A percentile compares a stretch with the other conserved stretches of the same genome.
phyloP scores from a whole-genome alignment of 2,113 vertebrate genomes.

The Callipepla squamata region DNA sequence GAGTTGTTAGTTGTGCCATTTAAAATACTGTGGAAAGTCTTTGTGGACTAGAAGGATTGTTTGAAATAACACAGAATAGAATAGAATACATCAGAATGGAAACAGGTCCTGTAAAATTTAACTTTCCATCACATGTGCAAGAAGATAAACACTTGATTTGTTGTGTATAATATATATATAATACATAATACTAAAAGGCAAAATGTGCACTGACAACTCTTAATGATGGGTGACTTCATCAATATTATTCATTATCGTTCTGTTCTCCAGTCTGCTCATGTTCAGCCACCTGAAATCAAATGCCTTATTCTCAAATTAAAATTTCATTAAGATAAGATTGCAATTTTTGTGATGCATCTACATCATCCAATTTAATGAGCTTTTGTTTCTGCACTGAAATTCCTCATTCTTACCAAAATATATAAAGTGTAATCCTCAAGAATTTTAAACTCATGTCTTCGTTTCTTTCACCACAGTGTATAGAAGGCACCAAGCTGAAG shows the following conservation, averaged over 20 bases:
- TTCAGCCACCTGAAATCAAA: not conserved
- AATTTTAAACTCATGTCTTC: not conserved
- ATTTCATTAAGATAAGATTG: not conserved
- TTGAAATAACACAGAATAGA: not conserved
- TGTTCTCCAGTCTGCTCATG: not conserved
- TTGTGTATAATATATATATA: not conserved
- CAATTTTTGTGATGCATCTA: not conserved
- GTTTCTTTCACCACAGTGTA: not conserved
- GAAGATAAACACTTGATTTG: not conserved
- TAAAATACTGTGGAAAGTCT: not conserved
- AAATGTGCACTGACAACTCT: not conserved
- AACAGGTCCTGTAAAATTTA: not conserved
- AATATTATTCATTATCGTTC: not conserved
- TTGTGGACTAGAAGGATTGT: not conserved
- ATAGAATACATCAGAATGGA: not conserved
- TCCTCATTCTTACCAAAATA: not conserved
- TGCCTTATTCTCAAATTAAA: not conserved
- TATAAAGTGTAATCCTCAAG: not conserved
- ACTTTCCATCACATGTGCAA: not conserved
- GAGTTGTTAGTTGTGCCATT: not conserved
- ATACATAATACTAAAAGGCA: accelerated
- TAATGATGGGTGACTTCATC: not conserved
- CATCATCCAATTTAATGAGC: not conserved
- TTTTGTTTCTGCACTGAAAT: not conserved
- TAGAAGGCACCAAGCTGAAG: not conserved